phyloP scores from a whole-genome alignment of 2,113 vertebrate species.

The Gallinago media region DNA sequence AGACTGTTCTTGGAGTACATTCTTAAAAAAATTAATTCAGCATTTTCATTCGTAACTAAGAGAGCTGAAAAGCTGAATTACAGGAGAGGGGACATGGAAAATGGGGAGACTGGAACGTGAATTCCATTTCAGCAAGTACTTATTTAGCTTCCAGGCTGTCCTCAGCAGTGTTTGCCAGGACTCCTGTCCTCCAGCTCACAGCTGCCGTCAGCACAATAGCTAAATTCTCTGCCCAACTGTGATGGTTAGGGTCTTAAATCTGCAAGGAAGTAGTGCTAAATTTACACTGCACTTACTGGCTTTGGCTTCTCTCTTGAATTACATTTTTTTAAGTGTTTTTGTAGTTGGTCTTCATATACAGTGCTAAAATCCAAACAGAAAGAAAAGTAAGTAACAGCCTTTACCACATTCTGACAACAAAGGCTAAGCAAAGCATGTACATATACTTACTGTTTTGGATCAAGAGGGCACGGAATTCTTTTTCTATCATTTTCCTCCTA shows the following conservation, averaged over 20 bases:
- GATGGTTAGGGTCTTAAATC: not conserved
- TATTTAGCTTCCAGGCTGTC: not conserved
- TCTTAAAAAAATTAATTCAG: not conserved
- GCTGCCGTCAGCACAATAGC: not conserved
- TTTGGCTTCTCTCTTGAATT: conserved; percentile 92
- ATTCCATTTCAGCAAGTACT: not conserved
- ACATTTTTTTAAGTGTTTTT: conserved; percentile 94
- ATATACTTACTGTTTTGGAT: conserved; percentile 93
- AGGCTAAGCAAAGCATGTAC: not conserved
- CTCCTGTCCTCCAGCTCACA: not conserved
- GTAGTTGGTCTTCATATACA: conserved; percentile 88
- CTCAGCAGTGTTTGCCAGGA: not conserved
- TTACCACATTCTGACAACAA: not conserved
- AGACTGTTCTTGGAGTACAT: fast-evolving
- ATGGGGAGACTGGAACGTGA: not conserved
- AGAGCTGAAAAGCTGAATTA: not conserved
- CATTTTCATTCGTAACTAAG: not conserved
- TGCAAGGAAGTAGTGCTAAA: not conserved
- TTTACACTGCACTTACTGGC: conserved; percentile 81
- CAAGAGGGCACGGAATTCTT: conserved; percentile 91
- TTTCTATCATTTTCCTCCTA: conserved; percentile 78
- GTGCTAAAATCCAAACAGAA: conserved; percentile 81
- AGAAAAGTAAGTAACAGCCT: not conserved
- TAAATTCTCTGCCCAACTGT: not conserved
- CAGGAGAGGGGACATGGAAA: not conserved